These are phyloP conservation scores for Idaea dimidiata DNA, from an alignment of 2,888 invertebrate genomes.

Conservation along the genomic window DNA sequence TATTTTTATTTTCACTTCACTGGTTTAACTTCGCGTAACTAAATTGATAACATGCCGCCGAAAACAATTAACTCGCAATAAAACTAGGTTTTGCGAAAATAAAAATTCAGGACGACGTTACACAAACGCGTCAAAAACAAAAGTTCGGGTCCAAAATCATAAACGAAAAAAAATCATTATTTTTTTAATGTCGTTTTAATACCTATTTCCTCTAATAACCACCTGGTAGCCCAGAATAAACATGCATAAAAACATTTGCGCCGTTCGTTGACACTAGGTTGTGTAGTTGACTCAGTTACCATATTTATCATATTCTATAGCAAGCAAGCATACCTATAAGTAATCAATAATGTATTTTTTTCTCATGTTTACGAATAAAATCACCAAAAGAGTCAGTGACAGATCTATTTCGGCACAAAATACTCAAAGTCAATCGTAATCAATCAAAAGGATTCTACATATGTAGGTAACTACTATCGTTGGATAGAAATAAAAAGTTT, in stretches of 20 bases:
- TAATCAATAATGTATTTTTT: not conserved
- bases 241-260: not conserved
- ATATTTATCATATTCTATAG: no score
- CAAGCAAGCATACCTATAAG: not conserved
- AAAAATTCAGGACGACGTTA: no score
- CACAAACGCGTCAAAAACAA: no score
- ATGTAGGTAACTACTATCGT: not conserved
- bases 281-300: not conserved
- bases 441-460: not conserved
- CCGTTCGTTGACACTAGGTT: not conserved
- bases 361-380: not conserved
- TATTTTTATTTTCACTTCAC: no score
- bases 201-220: not conserved
- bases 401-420: not conserved
- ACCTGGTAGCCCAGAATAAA: not conserved
- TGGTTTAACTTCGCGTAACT: no score
- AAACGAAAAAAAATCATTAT: no score
- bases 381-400: not conserved
- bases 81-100: no score
- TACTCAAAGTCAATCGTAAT: not conserved
- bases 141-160: no score
- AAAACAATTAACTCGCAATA: no score
- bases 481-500: not conserved
- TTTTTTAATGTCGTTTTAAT: not conserved
- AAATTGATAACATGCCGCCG: no score